phyloP scores from a whole-genome alignment of 1,140 invertebrate genomes.

The Microvelia longipes region DNA sequence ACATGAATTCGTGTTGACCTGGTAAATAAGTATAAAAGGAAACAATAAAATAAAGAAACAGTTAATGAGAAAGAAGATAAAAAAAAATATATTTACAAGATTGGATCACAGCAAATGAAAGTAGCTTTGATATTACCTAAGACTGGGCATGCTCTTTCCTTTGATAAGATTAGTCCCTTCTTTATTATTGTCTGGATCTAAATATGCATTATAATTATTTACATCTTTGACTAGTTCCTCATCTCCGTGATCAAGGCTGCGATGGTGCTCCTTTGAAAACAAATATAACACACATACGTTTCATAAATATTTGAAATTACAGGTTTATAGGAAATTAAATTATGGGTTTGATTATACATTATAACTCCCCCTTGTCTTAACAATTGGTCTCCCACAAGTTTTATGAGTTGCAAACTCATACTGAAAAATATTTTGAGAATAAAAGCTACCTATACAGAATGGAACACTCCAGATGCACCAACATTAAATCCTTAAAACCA shows the following conservation, averaged over 20 bases:
- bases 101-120: not conserved
- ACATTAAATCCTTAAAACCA: no score
- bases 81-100: not conserved
- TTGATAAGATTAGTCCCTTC: conserved; percentile 59
- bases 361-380: no score
- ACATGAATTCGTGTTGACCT: no score
- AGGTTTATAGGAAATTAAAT: no score
- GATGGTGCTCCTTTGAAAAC: conserved; percentile 63
- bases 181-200: conserved; percentile 28
- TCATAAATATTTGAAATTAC: no score
- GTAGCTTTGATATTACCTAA: conserved; percentile 45
- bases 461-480: no score
- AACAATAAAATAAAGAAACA: not conserved
- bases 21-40: no score
- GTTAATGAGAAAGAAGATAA: not conserved
- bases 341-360: no score
- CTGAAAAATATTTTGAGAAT: no score
- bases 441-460: no score
- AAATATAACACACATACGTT: conserved; percentile 14
- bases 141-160: conserved; percentile 87
- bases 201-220: conserved; percentile 44
- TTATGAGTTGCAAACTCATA: no score
- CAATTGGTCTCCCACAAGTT: no score
- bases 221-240: conserved; percentile 45
- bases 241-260: conserved; percentile 62